Percentiles rank a stretch among this genome's conserved stretches.
Conservation (phyloP, 2,888 invertebrate species). For the Nephrotoma appendiculata region DNA sequence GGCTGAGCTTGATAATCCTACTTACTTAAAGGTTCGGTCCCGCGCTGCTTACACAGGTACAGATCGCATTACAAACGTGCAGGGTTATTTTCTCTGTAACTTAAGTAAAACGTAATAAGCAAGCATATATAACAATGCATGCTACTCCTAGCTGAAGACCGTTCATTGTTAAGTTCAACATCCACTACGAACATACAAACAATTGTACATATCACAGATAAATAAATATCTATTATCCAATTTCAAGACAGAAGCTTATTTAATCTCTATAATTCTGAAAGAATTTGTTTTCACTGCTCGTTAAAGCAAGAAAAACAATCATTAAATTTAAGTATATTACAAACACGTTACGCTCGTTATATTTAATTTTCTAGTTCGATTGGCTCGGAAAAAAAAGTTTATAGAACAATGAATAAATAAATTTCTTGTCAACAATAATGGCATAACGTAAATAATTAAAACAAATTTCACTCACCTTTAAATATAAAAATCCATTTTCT, state of each 20-base stretch:
- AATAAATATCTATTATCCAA: no score
- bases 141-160: no score
- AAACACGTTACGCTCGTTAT: not conserved
- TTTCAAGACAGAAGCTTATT: not conserved
- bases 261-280: not conserved
- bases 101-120: no score
- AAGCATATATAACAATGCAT: no score
- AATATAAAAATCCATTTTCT: not conserved
- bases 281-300: not conserved
- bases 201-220: no score
- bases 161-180: no score
- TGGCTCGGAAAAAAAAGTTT: not conserved
- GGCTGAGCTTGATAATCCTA: no score
- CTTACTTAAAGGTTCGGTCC: no score
- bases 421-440: not conserved
- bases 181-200: no score
- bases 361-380: not conserved
- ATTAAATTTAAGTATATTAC: not conserved
- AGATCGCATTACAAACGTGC: no score
- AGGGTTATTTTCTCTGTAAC: no score
- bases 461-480: not conserved
- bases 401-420: not conserved
- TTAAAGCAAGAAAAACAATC: not conserved
- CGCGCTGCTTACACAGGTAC: no score
- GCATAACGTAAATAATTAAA: not conserved